These are phyloP conservation scores for Uropsilus gracilis DNA, from an alignment of 2,113 vertebrate genomes.

Conservation along the genomic window DNA sequence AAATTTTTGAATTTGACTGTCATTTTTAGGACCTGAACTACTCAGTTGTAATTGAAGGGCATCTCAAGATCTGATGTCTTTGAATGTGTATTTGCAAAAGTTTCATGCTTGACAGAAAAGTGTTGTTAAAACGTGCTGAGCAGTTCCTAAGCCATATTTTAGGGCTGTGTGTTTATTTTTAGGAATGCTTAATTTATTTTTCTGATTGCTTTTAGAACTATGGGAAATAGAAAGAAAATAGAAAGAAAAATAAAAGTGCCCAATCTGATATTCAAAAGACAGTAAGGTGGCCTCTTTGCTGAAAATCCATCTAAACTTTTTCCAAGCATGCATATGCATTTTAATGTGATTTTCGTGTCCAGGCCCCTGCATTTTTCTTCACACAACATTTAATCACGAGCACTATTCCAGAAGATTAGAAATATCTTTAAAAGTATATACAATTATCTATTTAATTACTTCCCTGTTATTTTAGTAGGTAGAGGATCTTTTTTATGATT, in stretches of 20 bases:
- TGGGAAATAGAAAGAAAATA: background rate
- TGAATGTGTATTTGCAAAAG: background rate
- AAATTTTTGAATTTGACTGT: background rate
- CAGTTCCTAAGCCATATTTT: background rate
- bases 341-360: conserved; percentile 16
- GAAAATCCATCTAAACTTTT: conserved; percentile 6
- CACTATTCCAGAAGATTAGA: conserved; percentile 10
- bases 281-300: background rate
- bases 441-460: conserved; percentile 1
- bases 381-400: background rate
- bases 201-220: background rate
- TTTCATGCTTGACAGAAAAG: background rate
- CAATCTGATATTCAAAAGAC: background rate
- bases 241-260: background rate
- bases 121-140: background rate
- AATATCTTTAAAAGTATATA: background rate
- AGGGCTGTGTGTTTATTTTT: background rate
- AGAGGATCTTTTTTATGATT: background rate
- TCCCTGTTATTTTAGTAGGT: background rate
- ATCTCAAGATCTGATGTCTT: conserved; percentile 1
- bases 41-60: background rate
- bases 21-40: background rate
- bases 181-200: background rate
- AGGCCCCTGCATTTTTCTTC: background rate
- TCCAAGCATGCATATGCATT: background rate